Conservation (phyloP, 2,113 vertebrate genomes). For the Peromyscus leucopus region DNA sequence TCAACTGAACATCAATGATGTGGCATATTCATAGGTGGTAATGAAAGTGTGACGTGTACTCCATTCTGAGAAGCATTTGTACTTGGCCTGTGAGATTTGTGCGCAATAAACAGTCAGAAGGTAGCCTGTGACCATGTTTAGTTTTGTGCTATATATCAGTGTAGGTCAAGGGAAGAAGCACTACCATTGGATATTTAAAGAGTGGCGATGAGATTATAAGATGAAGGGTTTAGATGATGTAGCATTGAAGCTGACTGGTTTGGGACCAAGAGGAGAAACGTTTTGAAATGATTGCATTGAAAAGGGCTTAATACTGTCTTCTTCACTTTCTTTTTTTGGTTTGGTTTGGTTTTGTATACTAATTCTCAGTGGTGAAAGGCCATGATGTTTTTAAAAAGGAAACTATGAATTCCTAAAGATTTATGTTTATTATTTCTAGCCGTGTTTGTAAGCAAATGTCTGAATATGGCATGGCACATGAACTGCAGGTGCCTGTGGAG, state of each 20-base stretch:
- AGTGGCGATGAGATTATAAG: background rate
- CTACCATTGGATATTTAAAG: background rate
- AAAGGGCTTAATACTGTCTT: background rate
- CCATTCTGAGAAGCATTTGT: background rate
- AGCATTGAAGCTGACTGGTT: background rate
- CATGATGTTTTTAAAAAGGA: background rate
- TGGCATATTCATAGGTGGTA: background rate
- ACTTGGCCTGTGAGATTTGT: background rate
- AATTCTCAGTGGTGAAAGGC: background rate
- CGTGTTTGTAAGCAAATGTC: background rate
- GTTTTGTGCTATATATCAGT: background rate
- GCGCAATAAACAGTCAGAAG: background rate
- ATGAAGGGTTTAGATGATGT: background rate
- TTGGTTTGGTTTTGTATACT: background rate
- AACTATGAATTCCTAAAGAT: background rate
- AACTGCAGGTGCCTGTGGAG: background rate
- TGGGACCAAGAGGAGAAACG: conserved; percentile 29
- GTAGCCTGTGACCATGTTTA: background rate
- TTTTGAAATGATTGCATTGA: conserved; percentile 36
- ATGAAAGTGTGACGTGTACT: background rate
- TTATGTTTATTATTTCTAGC: background rate
- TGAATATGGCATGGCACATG: background rate
- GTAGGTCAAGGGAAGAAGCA: background rate
- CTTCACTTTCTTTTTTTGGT: background rate
- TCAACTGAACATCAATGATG: background rate